Evolutionary conservation across 2,113 vertebrate genomes (phyloP), one percentile per base, ranked within the genome.

Genomic region (Myxocyprinus asiaticus): DNA sequence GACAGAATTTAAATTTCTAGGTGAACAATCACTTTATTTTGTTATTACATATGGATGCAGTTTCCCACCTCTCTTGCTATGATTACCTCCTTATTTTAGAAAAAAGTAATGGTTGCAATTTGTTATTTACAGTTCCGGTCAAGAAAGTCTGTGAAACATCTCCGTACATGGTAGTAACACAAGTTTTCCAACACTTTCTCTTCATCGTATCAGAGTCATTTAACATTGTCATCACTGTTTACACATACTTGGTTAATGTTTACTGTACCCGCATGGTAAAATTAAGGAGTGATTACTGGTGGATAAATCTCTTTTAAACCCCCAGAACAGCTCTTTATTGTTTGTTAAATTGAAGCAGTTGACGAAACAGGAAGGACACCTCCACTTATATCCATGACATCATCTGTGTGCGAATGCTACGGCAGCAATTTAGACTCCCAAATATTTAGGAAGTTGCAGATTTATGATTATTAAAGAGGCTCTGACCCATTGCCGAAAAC

Each of bases 81-180:
- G n/a, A n/a, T n/a, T n/a, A n/a, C n/a, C n/a, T n/a, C n/a, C n/a
- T n/a, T n/a, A n/a, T n/a, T n/a, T n/a, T n/a, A n/a, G n/a, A n/a
- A n/a, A n/a, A n/a, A n/a, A n/a, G n/a, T n/a, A 83, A 8, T 83
- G 88, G 74, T 69, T 69, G 78, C 76, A 81, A 87, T 87, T 84
- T 82, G n/a, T n/a, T n/a, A n/a, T n/a, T n/a, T n/a, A n/a, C n/a
- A n/a, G n/a, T n/a, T n/a, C n/a, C 72, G 69, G 71, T 67, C n/a
- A 48, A 10, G 11, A 48, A 63, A 68, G 72, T n/a, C 53, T 50
- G n/a, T 59, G 43, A 72, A 66, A 67, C 9, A 44, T 64, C 61
- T 64, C 45, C 44, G 6, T 81, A 61, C 15, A 80, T 56, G 62
- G 73, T 74, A 53, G 63, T 62, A n/a, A n/a, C n/a, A n/a, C n/a